Base-by-base conservation (phyloP, 1,140 invertebrate genomes). In the Drosophila subobscura region DNA sequence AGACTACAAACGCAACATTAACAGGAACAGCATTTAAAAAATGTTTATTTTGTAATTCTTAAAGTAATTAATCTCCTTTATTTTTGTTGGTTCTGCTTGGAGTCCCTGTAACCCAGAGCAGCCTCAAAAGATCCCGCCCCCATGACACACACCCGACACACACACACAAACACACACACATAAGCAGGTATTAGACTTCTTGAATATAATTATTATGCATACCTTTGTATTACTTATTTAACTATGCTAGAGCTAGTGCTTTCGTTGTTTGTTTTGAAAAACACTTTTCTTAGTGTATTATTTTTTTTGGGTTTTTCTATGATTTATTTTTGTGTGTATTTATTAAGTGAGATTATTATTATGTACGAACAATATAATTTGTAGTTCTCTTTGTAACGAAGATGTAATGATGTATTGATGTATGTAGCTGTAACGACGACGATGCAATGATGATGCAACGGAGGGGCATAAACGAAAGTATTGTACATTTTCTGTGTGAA, bases 1-100 rank as follows among this genome's bases (percentile, higher is more conserved):
- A 88, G 83, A 88, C 83, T 88, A 83, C 72, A 86, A 88, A 88
- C 83, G 83, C 83, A 88, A 88, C 83, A 89, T 73, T 89, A 88
- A 88, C 83, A 88, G 83, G 83, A 88, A 88, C 75, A 83, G 83
- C 83, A 88, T 88, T 86, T 85, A 85, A 66, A 85, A 86, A 86
- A 86, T 86, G 81, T 86, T 88, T 88, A 75, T 85, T 80, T 84
- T 85, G 65, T 88, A 68, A 76, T 84, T 78, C 77, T 72, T 64
- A 73, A 56, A 60, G 40, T 72, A 45, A 74, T 58, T 58, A 75
- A 56, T 33, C 33, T 29, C 52, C 20, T 54, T 45, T 56, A 61
- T 47, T 63, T 73, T 74, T 64, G 60, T 74, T 74, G 49, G 46
- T 74, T 74, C 57, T 74, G 55, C 71, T 64, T 65, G 59, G 50